A percentile compares a stretch with the other conserved stretches of the same genome.
These are phyloP conservation scores for Rhamphomyia laevipes DNA, from an alignment of 2,888 invertebrate genomes.

Conservation along the genomic window DNA sequence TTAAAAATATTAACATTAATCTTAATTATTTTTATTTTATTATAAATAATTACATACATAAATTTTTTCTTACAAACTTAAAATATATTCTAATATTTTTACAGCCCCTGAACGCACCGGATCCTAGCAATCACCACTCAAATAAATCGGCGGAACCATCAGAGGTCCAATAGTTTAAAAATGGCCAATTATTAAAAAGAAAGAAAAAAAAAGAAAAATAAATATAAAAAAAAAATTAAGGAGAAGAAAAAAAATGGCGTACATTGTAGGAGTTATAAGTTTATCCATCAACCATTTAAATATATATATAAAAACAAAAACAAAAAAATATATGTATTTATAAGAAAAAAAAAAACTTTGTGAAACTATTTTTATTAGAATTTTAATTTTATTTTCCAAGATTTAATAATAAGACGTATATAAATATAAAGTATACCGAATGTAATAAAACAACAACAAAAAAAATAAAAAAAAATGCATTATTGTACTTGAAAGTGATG, in stretches of 20 bases:
- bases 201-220: conserved; percentile 10
- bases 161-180: conserved; percentile 59
- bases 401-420: conserved; percentile 1
- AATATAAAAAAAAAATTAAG: conserved; percentile 11
- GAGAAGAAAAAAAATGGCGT: not conserved
- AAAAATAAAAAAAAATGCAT: not conserved
- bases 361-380: conserved; percentile 3
- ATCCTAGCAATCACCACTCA: conserved; percentile 71
- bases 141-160: conserved; percentile 71
- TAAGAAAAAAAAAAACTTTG: conserved; percentile 1
- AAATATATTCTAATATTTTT: conserved; percentile 19
- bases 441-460: not conserved
- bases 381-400: conserved; percentile 1
- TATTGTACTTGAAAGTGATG: not conserved
- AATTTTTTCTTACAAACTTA: no score
- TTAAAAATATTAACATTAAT: no score
- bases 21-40: no score
- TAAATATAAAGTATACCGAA: not conserved
- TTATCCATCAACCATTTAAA: not conserved
- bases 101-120: conserved; percentile 71
- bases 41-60: no score
- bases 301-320: not conserved
- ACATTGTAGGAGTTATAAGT: not conserved
- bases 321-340: not conserved
- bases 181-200: conserved; percentile 15